These are phyloP conservation scores for Cebus imitator DNA, from an alignment of 2,113 vertebrate genomes.

Conservation along the genomic window DNA sequence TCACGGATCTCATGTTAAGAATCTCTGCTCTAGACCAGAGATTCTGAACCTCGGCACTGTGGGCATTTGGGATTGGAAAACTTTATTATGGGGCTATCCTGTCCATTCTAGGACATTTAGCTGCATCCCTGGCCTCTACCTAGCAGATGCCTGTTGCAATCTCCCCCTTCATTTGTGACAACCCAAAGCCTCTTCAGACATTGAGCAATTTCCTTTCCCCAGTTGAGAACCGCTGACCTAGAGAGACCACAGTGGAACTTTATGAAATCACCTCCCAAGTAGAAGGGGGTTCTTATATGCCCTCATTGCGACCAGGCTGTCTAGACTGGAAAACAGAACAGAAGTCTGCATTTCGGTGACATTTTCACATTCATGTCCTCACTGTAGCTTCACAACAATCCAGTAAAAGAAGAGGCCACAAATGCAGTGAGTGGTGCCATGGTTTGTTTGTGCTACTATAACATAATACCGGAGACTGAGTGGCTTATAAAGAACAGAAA, in stretches of 20 bases:
- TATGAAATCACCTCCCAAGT: conserved; percentile 51
- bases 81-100: not conserved
- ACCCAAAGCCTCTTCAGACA: not conserved
- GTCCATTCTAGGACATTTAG: not conserved
- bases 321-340: not conserved
- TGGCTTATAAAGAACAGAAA: not conserved
- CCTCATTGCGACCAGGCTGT: not conserved
- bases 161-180: not conserved
- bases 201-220: not conserved
- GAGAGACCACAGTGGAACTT: not conserved
- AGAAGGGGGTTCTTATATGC: conserved; percentile 37
- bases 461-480: not conserved
- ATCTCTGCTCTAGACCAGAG: not conserved
- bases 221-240: not conserved
- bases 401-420: not conserved
- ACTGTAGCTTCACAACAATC: too few relatives aligned
- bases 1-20: not conserved
- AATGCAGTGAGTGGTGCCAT: not conserved
- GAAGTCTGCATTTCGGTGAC: not conserved
- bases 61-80: not conserved
- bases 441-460: too few relatives aligned
- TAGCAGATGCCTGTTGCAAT: not conserved
- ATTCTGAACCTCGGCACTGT: not conserved
- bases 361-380: not conserved
- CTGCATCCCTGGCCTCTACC: not conserved